Base-by-base conservation (phyloP, 2,888 invertebrate species). In the Drosophila vallismaia region DNA sequence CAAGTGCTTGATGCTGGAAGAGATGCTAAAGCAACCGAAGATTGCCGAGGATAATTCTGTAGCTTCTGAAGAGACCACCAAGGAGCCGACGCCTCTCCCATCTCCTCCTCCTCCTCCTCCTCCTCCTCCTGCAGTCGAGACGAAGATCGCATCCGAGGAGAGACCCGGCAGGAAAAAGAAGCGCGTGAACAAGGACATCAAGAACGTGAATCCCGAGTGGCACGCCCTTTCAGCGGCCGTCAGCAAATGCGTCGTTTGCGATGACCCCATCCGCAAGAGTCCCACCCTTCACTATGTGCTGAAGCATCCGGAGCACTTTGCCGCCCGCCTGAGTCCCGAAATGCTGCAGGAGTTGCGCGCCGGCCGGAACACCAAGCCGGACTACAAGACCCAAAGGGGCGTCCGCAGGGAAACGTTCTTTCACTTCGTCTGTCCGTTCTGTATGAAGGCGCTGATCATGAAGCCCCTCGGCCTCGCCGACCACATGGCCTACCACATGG, bases 401-500 rank as follows among this genome's bases (percentile, higher is more conserved):
- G 3, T 12, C 0, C 0, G 0, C 0, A 54, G 7, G 0, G 10
- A 5, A 3, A n/a, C 51, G 0, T 68, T 51, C 5, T 86, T 75
- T 59, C 72, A 74, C 19, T 75, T 86, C 64, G 73, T 70, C 4
- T 91, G 91, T 59, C 88, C 89, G 1, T 91, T 91, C 48, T 92
- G 92, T 58, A 44, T 64, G 8, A 79, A 80, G 10, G 63, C 74
- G 4, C 63, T 85, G 9, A 66, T 81, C 2, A 77, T 80, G 0
- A 12, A 73, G 0, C 67, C 67, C 0, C 12, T 40, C 1, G 36
- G 66, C 10, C 91, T 91, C 90, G 46, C 94, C 83, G 95, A 96
- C 88, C 97, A 97, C 84, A 92, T 96, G 42, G 94, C 94, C 24
- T 93, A 92, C 49, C 97, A 97, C 69, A 97, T 96, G 0, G 97